Evolutionary conservation across 2,797 vertebrate species (phyloP).

Genomic region (Triplophysa yarkandensis): DNA sequence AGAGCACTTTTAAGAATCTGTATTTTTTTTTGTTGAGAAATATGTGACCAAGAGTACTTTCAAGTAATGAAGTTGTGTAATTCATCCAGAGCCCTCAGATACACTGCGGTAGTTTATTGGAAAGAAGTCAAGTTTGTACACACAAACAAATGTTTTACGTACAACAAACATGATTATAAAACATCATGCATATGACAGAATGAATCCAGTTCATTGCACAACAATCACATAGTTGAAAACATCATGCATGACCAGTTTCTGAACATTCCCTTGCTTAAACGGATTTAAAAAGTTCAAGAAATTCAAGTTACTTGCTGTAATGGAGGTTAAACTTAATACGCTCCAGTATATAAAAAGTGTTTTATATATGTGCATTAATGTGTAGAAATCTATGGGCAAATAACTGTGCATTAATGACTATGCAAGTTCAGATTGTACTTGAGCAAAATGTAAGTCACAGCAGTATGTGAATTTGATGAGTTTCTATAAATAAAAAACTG

Average conservation of each 20-base stretch:
- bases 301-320: neutral
- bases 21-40: no score
- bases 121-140: neutral
- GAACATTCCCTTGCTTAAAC: neutral
- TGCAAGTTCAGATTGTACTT: neutral
- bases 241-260: neutral
- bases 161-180: neutral
- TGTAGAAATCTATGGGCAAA: neutral
- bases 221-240: neutral
- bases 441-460: neutral
- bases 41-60: no score
- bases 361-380: no score
- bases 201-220: neutral
- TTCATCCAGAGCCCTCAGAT: neutral
- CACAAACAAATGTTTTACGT: neutral
- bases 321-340: neutral
- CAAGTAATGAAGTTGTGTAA: neutral
- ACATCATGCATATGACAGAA: neutral
- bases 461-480: no score
- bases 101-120: slow-evolving; percentile 9
- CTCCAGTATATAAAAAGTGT: neutral
- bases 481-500: no score
- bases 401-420: neutral
- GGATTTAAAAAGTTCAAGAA: neutral
- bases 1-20: no score